phyloP scores from a whole-genome alignment of 2,113 vertebrate species.

The Apus apus region DNA sequence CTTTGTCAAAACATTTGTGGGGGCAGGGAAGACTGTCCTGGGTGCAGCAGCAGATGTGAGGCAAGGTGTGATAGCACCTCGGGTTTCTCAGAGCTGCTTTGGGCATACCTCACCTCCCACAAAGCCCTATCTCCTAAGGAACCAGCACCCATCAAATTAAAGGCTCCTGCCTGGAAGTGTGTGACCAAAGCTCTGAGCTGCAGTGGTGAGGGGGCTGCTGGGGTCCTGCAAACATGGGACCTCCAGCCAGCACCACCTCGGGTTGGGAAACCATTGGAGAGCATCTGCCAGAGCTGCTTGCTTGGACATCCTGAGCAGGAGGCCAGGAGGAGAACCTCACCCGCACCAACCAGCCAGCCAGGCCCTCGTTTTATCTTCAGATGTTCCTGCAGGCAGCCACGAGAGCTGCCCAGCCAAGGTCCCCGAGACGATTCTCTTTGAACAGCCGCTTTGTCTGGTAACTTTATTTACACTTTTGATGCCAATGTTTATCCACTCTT shows the following conservation, averaged over 20 bases:
- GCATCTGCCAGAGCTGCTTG: fast-evolving
- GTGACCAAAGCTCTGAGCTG: background rate
- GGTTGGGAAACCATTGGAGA: background rate
- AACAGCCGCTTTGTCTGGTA: constrained; percentile 59
- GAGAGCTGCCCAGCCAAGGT: background rate
- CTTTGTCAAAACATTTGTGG: background rate
- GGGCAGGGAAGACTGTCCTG: background rate
- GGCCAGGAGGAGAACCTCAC: background rate
- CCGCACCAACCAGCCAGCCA: background rate
- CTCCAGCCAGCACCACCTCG: fast-evolving
- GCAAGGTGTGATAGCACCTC: background rate
- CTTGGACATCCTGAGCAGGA: background rate
- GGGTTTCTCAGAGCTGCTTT: background rate
- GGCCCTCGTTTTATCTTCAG: constrained; percentile 32
- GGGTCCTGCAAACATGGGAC: fast-evolving
- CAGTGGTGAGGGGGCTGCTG: fast-evolving
- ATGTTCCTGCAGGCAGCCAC: constrained; percentile 8
- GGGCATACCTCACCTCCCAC: background rate
- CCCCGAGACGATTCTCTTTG: constrained; percentile 50
- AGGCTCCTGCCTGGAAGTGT: background rate
- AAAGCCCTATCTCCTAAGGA: background rate
- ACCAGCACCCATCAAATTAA: background rate
- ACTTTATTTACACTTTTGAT: constrained; percentile 73
- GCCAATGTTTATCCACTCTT: constrained; percentile 75
- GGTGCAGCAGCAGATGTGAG: fast-evolving